phyloP scores from a whole-genome alignment of 2,797 vertebrate species.

The Lophius americanus region DNA sequence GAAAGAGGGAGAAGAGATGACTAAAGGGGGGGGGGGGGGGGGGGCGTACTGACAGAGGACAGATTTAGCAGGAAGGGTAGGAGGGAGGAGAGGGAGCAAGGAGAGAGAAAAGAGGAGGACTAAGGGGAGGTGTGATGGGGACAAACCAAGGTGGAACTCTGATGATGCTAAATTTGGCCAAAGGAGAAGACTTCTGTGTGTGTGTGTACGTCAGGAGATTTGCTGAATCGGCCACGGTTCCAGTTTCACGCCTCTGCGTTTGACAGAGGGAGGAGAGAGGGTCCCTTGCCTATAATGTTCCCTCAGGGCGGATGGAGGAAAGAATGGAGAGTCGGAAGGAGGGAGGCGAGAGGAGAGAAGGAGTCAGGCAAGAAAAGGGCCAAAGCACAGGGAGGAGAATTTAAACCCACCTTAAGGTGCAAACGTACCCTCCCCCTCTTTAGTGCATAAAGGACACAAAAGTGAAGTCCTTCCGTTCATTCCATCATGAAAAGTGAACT shows the following conservation, averaged over 20 bases:
- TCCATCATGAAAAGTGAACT: no score
- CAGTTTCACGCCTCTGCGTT: conserved; percentile 84
- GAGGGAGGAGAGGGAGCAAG: conserved; percentile 42
- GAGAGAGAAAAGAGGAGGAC: conserved; percentile 38
- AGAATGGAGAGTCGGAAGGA: conserved; percentile 50
- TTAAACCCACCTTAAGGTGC: no score
- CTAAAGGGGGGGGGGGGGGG: conserved; percentile 40
- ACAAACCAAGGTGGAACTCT: conserved; percentile 87
- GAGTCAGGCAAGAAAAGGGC: conserved; percentile 48
- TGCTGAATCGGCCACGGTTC: conserved; percentile 88
- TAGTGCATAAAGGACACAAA: no score
- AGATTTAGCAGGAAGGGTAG: conserved; percentile 63
- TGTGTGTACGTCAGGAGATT: conserved; percentile 71
- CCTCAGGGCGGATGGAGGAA: conserved; percentile 59
- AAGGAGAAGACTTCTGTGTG: conserved; percentile 74
- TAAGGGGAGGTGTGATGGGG: conserved; percentile 51
- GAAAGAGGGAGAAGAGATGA: conserved; percentile 49
- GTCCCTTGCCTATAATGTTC: conserved; percentile 74
- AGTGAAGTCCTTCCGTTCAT: no score
- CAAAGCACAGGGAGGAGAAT: conserved; percentile 36
- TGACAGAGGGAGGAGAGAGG: conserved; percentile 60
- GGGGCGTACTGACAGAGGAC: conserved; percentile 60
- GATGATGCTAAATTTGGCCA: conserved; percentile 91
- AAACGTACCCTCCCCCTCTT: no score
- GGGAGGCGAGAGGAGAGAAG: conserved; percentile 39